Evolutionary conservation across 2,113 vertebrate species (phyloP).

Genomic region (Antennarius striatus): DNA sequence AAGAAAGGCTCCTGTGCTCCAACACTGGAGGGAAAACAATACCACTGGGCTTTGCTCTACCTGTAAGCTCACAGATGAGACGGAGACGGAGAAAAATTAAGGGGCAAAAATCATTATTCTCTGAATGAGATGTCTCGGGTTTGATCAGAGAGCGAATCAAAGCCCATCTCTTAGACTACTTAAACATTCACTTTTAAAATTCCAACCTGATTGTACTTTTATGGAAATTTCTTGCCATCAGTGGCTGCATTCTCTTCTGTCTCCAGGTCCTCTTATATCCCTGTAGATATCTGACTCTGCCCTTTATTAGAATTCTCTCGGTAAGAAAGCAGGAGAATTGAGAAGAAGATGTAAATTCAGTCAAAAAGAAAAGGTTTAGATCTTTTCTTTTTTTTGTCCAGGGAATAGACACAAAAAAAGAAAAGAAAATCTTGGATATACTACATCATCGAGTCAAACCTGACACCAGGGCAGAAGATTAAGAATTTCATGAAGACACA

Average conservation of each 20-base stretch:
- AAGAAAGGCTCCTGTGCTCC: slow-evolving; percentile 76
- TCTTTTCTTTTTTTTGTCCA: slow-evolving; percentile 78
- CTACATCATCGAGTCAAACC: slow-evolving; percentile 63
- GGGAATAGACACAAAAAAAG: slow-evolving; percentile 68
- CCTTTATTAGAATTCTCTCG: slow-evolving; percentile 99
- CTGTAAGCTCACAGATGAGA: slow-evolving; percentile 80
- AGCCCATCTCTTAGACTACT: slow-evolving; percentile 99
- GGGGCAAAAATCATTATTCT: slow-evolving; percentile 91
- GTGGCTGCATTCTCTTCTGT: slow-evolving; percentile 95
- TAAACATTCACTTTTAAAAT: slow-evolving; percentile 99
- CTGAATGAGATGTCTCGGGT: slow-evolving; percentile 96
- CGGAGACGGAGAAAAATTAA: slow-evolving; percentile 79
- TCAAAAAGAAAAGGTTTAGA: slow-evolving; percentile 91
- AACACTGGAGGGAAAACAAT: slow-evolving; percentile 78
- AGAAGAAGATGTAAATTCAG: slow-evolving; percentile 97
- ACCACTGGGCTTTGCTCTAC: slow-evolving; percentile 81
- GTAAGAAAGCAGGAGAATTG: slow-evolving; percentile 91
- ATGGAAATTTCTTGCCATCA: slow-evolving; percentile 98
- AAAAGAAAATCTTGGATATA: slow-evolving; percentile 46
- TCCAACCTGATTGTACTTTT: slow-evolving; percentile 99
- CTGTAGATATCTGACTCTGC: slow-evolving; percentile 90
- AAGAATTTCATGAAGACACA: slow-evolving; percentile 55
- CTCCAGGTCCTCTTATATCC: slow-evolving; percentile 94
- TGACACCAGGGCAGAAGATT: slow-evolving; percentile 68
- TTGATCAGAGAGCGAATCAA: slow-evolving; percentile 99